phyloP scores from a whole-genome alignment of 2,888 invertebrate species.

The Caenorhabditis drosophilae region DNA sequence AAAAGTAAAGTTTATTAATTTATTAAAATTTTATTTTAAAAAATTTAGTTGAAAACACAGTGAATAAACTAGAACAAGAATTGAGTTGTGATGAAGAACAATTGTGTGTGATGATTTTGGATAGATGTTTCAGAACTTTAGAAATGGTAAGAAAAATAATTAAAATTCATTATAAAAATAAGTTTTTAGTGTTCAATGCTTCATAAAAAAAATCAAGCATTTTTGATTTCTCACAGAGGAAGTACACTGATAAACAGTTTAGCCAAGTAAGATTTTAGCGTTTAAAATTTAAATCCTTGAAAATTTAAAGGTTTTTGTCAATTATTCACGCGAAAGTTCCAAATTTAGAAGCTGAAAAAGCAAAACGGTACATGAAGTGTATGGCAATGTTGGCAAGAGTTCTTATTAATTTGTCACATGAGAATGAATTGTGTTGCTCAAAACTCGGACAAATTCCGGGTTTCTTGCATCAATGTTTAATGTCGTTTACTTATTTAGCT shows the following conservation, averaged over 20 bases:
- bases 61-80: conserved; percentile 3
- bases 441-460: conserved; percentile 58
- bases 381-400: conserved; percentile 53
- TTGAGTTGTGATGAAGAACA: not conserved
- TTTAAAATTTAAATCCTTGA: conserved; percentile 12
- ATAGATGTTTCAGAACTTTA: conserved; percentile 59
- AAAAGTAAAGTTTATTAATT: conserved; percentile 41
- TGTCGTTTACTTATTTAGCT: conserved; percentile 46
- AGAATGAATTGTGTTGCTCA: conserved; percentile 59
- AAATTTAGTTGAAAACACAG: conserved; percentile 25
- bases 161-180: no score
- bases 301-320: conserved; percentile 31
- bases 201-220: conserved; percentile 63
- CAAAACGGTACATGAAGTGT: conserved; percentile 36
- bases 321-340: conserved; percentile 16
- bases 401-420: conserved; percentile 60
- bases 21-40: conserved; percentile 5
- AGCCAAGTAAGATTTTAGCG: conserved; percentile 39
- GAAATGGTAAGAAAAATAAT: conserved; percentile 61
- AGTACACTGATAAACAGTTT: conserved; percentile 47
- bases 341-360: conserved; percentile 13
- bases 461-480: conserved; percentile 50
- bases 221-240: conserved; percentile 56
- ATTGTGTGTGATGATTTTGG: conserved; percentile 40
- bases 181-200: no score